Conservation (phyloP, 2,888 invertebrate species). For the Lithophane ornitopus region DNA sequence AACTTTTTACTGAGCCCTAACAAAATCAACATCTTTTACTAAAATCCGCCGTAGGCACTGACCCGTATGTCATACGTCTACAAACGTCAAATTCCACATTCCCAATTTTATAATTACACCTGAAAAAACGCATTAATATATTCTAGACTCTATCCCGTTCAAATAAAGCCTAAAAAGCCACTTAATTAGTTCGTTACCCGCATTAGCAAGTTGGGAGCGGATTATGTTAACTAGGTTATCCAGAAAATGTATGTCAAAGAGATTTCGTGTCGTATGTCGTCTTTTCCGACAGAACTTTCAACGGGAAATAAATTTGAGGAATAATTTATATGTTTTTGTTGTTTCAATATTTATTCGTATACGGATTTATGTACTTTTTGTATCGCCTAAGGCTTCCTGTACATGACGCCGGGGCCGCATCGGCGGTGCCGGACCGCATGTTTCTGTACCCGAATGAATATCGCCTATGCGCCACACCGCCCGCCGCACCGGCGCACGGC, state of each 20-base stretch:
- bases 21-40: conserved; percentile 53
- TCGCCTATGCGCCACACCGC: no score
- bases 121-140: conserved; percentile 25
- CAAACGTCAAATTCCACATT: conserved; percentile 68
- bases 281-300: conserved; percentile 52
- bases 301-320: conserved; percentile 42
- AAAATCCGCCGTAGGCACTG: conserved; percentile 59
- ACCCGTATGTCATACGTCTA: conserved; percentile 70
- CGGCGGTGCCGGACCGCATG: no score
- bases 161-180: conserved; percentile 39
- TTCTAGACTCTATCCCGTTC: conserved; percentile 50
- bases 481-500: no score
- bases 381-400: background rate
- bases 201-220: conserved; percentile 42
- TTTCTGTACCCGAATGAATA: no score
- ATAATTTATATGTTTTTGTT: conserved; percentile 46
- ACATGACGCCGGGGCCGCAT: no score
- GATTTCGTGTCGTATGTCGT: conserved; percentile 55
- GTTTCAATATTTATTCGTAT: conserved; percentile 18
- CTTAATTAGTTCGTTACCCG: conserved; percentile 57
- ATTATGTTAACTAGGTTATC: conserved; percentile 68
- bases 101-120: conserved; percentile 39
- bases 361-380: conserved; percentile 13
- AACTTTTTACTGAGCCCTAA: conserved; percentile 42
- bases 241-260: conserved; percentile 67